Percentiles rank a stretch among this genome's conserved stretches.
Evolutionary conservation across 2,113 vertebrate species (phyloP).

Genomic region (Planiliza haematocheilus): DNA sequence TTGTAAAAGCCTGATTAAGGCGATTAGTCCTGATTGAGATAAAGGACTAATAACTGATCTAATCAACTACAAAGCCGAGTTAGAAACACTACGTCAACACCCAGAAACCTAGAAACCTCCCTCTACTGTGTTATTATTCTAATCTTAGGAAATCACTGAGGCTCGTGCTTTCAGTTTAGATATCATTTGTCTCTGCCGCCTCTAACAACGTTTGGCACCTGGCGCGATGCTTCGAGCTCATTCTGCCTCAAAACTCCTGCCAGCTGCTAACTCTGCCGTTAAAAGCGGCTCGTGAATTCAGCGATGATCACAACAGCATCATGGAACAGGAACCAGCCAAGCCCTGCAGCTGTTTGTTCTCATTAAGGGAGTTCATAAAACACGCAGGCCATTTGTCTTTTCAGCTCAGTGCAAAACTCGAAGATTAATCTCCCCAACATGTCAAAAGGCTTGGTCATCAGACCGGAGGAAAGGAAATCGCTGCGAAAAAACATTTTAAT

Average conservation of each 20-base stretch:
- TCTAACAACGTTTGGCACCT: too few species aligned
- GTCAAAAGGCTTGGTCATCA: neutral
- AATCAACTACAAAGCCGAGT: too few species aligned
- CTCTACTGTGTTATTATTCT: too few species aligned
- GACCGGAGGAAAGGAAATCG: slow-evolving; percentile 12
- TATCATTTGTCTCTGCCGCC: too few species aligned
- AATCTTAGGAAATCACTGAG: too few species aligned
- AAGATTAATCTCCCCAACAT: slow-evolving; percentile 7
- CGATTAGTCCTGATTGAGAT: too few species aligned
- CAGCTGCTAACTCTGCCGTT: neutral
- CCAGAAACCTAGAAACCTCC: too few species aligned
- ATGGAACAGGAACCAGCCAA: slow-evolving; percentile 1
- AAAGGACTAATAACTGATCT: too few species aligned
- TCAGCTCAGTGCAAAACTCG: neutral
- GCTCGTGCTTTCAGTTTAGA: too few species aligned
- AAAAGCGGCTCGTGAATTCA: neutral
- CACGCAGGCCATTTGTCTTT: neutral
- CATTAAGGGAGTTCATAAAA: slow-evolving; percentile 20
- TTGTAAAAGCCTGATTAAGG: too few species aligned
- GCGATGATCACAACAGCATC: neutral
- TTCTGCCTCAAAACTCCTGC: neutral
- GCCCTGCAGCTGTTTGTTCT: neutral
- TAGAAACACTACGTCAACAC: too few species aligned
- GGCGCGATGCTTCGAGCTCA: neutral
- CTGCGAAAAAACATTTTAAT: slow-evolving; percentile 4